Evolutionary conservation across 2,113 vertebrate genomes (phyloP), one percentile per base, ranked within the genome.

Genomic region (Notarius quadriscutis): DNA sequence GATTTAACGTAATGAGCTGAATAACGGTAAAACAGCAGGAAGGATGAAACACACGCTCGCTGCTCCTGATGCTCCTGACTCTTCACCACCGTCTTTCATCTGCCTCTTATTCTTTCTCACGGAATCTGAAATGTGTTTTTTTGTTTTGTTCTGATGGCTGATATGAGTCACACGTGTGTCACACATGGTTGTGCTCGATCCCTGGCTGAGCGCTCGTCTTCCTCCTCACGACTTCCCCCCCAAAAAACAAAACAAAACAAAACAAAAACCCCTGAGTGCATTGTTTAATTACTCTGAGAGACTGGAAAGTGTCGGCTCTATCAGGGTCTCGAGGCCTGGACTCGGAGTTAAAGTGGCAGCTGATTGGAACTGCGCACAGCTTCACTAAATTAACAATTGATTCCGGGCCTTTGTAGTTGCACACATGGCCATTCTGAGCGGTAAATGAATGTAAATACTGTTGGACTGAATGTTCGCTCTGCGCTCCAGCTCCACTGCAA

Each of bases 261-360:
- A 69, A 18, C 10, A 48, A 50, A 88, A 80, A 85, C n/a, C 85
- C 81, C 77, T 6, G 58, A 48, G 81, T 84, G 83, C 48, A 91
- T 81, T 10, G 84, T 91, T 87, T 81, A 86, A 86, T 89, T 90
- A 89, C 87, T 89, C 83, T 86, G 83, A 65, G 88, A 75, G 83
- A 86, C 81, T 89, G 25, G 72, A 87, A 71, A 65, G 72, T 69
- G 30, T 87, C 53, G 6, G 88, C 84, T 86, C 62, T 71, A 86
- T 86, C 74, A 22, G 41, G 12, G 81, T 87, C 84, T 84, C 63
- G 22, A 50, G 72, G 81, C 62, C 89, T 71, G 88, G 71, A 82
- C 48, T 69, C 60, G 14, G 81, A 82, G 58, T 86, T 63, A 71
- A 83, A 87, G 81, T 77, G 62, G 18, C 82, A 84, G 90, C 25